Base-by-base conservation (phyloP, 1,140 invertebrate genomes). In the Drosophila asahinai region DNA sequence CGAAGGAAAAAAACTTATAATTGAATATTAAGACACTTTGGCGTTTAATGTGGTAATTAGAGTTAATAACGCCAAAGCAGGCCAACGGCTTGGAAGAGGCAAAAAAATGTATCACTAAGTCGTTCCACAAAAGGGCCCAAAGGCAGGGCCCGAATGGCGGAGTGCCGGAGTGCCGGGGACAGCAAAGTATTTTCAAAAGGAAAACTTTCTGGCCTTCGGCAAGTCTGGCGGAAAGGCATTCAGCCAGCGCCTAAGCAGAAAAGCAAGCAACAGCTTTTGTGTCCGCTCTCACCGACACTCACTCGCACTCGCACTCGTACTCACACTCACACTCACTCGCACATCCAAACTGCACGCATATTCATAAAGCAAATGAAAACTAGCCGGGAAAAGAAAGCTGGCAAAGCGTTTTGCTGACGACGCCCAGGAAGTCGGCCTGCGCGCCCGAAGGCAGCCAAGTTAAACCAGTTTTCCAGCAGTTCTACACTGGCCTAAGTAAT, bases 11-110 rank as follows among this genome's bases (percentile, higher is more conserved):
- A 84, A 87, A 87, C 77, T 87, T 87, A 73, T 87, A 87, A 87
- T 87, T 87, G 86, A 90, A 87, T 87, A 87, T 90, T 87, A 87
- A 87, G 86, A 87, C 86, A 87, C 84, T 87, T 89, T 90, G 81
- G 47, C 84, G 86, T 84, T 87, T 87, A 89, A 87, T 87, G 86
- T 78, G 84, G 84, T 87, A 87, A 87, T 87, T 87, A 89, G 83
- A 84, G 86, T 90, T 90, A 87, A 90, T 90, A 87, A 87, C 81
- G 64, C 61, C 63, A 75, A 75, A 74, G 77, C 47, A 80, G 82
- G 66, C 61, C 77, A 87, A 89, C 72, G 72, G 72, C 75, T 80
- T 81, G 67, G 74, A 76, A 82, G 79, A 63, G 68, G 51, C 60
- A 70, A 43, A 68, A 63, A 59, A 62, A 71, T 68, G 66, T 77